Evolutionary conservation across 2,797 vertebrate species (phyloP).

Genomic region (Pygocentrus nattereri): DNA sequence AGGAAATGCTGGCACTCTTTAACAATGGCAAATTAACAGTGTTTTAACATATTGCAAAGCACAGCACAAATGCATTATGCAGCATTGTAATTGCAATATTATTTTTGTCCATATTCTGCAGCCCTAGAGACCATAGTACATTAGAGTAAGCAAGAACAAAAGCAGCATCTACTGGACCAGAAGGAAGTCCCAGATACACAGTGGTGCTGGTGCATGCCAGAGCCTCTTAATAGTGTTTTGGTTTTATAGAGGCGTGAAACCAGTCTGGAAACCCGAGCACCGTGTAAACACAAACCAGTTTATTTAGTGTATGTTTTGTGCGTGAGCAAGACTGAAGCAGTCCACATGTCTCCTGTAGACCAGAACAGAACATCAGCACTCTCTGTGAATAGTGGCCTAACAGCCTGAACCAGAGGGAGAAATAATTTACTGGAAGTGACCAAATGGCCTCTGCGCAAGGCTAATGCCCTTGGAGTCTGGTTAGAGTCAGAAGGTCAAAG

Average conservation of each 20-base stretch:
- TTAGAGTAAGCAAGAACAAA: slow-evolving; percentile 11
- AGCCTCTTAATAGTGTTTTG: slow-evolving; percentile 43
- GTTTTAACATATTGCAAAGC: background rate
- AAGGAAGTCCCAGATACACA: slow-evolving; percentile 21
- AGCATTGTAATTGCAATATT: background rate
- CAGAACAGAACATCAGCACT: slow-evolving; percentile 52
- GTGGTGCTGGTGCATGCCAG: slow-evolving; percentile 27
- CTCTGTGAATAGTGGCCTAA: slow-evolving; percentile 55
- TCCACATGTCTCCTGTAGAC: slow-evolving; percentile 36
- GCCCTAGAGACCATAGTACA: background rate
- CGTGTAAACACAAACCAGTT: slow-evolving; percentile 40
- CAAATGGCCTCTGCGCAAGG: slow-evolving; percentile 76
- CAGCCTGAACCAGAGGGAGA: slow-evolving; percentile 55
- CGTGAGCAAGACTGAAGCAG: slow-evolving; percentile 30
- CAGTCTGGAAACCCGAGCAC: slow-evolving; percentile 34
- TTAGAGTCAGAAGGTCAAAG: slow-evolving; percentile 75
- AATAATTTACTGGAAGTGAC: slow-evolving; percentile 80
- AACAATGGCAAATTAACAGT: background rate
- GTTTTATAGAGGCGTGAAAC: slow-evolving; percentile 33
- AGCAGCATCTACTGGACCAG: background rate
- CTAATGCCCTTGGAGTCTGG: slow-evolving; percentile 80
- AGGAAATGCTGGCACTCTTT: too few relatives aligned
- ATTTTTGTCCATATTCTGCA: background rate
- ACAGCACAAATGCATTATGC: background rate
- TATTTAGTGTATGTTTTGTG: slow-evolving; percentile 29